These are phyloP conservation scores for Cotesia congregata DNA, from an alignment of 2,888 invertebrate genomes.

Conservation along the genomic window DNA sequence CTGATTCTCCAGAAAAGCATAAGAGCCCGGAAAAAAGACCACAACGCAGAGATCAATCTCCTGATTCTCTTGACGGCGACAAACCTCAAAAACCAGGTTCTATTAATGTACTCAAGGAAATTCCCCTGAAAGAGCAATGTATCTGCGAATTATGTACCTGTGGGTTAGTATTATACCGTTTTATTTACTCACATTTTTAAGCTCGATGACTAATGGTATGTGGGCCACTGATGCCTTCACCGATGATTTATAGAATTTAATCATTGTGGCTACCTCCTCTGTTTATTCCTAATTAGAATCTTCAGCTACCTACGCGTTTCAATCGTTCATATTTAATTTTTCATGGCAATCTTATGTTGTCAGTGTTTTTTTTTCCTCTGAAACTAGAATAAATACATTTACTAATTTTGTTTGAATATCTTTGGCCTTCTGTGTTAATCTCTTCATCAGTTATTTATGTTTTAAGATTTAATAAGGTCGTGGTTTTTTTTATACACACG, in stretches of 20 bases:
- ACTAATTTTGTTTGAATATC: neutral
- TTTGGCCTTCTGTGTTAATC: neutral
- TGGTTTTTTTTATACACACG: neutral
- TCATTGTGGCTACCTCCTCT: neutral
- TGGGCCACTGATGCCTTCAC: neutral
- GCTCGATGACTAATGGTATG: neutral
- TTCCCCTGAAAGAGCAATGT: conserved; percentile 81
- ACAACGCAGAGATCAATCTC: conserved; percentile 60
- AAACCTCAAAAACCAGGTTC: conserved; percentile 66
- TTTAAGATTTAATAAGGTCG: neutral
- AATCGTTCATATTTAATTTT: neutral
- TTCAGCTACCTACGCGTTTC: neutral
- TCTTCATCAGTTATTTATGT: neutral
- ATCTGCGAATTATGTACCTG: conserved; percentile 93
- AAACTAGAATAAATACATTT: neutral
- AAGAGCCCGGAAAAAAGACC: conserved; percentile 57
- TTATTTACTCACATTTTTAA: neutral
- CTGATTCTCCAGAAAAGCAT: conserved; percentile 41
- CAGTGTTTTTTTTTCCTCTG: neutral
- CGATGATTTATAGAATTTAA: neutral
- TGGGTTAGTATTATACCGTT: conserved; percentile 77
- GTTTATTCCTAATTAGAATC: neutral
- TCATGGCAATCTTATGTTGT: neutral
- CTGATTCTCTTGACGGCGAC: conserved; percentile 58
- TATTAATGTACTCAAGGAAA: conserved; percentile 65